These are phyloP conservation scores for Sigmodon hispidus DNA, from an alignment of 2,113 vertebrate genomes.

Conservation along the genomic window DNA sequence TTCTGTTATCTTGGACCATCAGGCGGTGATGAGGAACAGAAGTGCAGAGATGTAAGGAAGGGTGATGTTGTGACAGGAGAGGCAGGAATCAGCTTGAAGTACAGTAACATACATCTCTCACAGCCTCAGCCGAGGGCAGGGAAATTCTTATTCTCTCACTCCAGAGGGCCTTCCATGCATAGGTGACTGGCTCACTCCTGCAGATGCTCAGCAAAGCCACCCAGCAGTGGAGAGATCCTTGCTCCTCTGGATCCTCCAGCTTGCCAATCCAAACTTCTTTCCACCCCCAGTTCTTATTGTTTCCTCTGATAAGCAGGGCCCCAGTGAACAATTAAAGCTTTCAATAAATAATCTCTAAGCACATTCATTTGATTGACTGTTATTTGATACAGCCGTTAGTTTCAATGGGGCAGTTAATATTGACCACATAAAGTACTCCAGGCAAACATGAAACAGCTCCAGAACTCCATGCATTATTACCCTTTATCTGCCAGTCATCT, in stretches of 20 bases:
- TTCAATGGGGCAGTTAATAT: conserved; percentile 93
- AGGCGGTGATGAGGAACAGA: not conserved
- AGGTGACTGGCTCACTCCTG: too few relatives aligned
- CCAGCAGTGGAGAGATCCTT: not conserved
- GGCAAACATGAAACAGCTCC: conserved; percentile 90
- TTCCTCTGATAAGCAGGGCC: conserved; percentile 89
- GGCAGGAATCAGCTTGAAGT: not conserved
- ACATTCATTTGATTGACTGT: conserved; percentile 92
- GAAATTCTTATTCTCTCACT: not conserved
- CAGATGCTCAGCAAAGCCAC: not conserved
- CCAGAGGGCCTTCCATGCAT: fast-evolving
- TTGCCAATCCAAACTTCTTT: conserved; percentile 78
- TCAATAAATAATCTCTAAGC: conserved; percentile 93
- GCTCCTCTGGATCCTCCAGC: not conserved
- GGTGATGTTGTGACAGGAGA: fast-evolving
- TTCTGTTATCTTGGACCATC: not conserved
- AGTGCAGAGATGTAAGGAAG: not conserved
- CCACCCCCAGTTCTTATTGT: conserved; percentile 83
- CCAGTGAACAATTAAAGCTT: conserved; percentile 92
- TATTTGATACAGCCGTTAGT: conserved; percentile 93
- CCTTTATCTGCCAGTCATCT: conserved; percentile 91
- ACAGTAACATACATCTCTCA: not conserved
- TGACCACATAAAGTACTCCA: conserved; percentile 91
- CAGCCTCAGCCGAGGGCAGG: not conserved
- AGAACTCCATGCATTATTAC: conserved; percentile 91